Base-by-base conservation (phyloP, 2,888 invertebrate genomes). In the Epinotia brunnichana region DNA sequence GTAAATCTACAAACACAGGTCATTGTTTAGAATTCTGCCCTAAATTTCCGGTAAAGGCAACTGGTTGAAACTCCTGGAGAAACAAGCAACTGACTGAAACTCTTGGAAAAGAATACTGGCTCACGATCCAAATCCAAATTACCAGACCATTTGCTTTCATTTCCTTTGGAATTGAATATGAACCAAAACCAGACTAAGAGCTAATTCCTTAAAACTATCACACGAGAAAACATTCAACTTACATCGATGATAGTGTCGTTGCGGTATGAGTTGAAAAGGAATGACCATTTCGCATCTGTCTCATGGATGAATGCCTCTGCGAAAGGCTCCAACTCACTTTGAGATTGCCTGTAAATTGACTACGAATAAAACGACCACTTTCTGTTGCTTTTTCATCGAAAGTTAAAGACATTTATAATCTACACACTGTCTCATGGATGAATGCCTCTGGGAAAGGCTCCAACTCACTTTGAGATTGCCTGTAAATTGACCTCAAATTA, bases 401-500 rank as follows among this genome's bases (percentile, higher is more conserved):
- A n/a, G n/a, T n/a, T n/a, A n/a, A n/a, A n/a, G n/a, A n/a, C n/a
- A n/a, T n/a, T n/a, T n/a, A n/a, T n/a, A n/a, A n/a, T n/a, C n/a
- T n/a, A n/a, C n/a, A n/a, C n/a, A n/a, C 95, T 0, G 95, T 95
- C 89, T 95, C 95, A 78, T 95, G 94, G 73, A 95, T 95, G 78
- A 94, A 95, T 21, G 94, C 91, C 81, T 88, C 94, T 61, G 87
- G 86, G 82, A 87, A 92, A 62, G 85, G 85, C 7, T 94, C 94
- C 5, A 84, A 78, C 67, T 85, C 85, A 21, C 86, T 80, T 82
- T 88, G 85, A 0, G 87, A 77, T 82, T 88, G 88, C 92, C 94
- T 94, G 78, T 62, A 71, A 75, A 41, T 15, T 35, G 5, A 29
- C 29, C 5, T 29, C 29, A 9, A 35, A 9, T 35, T 7, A 35